A percentile compares a stretch with the other conserved stretches of the same genome.
These are phyloP conservation scores for Thaleichthys pacificus DNA, from an alignment of 2,797 vertebrate genomes.

Conservation along the genomic window DNA sequence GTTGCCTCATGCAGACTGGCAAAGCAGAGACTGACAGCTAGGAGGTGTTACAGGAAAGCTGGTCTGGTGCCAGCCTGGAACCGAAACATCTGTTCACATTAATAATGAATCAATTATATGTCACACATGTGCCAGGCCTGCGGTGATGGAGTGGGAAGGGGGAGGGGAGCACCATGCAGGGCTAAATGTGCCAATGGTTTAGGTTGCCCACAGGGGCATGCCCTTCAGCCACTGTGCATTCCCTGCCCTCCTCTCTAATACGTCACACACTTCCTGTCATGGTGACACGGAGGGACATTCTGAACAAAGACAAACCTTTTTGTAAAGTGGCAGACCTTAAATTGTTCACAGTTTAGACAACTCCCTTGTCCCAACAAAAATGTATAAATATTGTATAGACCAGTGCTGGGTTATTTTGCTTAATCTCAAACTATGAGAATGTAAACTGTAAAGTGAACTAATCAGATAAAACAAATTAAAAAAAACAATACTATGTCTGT, in stretches of 20 bases:
- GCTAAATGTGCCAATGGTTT: constrained; percentile 39
- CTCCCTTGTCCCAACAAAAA: too few relatives aligned
- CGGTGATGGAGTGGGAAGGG: constrained; percentile 23
- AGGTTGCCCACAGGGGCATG: constrained; percentile 33
- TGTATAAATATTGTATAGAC: not conserved
- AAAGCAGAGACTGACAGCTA: constrained; percentile 36
- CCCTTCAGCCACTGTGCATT: constrained; percentile 44
- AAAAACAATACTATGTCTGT: constrained; percentile 6
- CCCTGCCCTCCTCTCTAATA: constrained; percentile 40
- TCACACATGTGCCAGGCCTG: constrained; percentile 70
- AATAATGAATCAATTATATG: constrained; percentile 79
- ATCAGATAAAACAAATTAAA: constrained; percentile 23
- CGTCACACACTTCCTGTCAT: constrained; percentile 48
- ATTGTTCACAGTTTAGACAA: too few relatives aligned
- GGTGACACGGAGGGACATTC: constrained; percentile 23
- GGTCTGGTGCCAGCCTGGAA: constrained; percentile 56
- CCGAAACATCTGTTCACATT: constrained; percentile 76
- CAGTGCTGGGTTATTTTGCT: not conserved
- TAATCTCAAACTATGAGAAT: not conserved
- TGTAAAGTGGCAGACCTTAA: not conserved
- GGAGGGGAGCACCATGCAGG: constrained; percentile 6
- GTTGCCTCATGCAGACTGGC: constrained; percentile 34
- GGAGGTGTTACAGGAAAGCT: constrained; percentile 46
- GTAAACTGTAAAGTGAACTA: constrained; percentile 1
- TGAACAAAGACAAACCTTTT: constrained; percentile 1